Conservation (phyloP, 2,113 vertebrate species). For the Passer montanus region DNA sequence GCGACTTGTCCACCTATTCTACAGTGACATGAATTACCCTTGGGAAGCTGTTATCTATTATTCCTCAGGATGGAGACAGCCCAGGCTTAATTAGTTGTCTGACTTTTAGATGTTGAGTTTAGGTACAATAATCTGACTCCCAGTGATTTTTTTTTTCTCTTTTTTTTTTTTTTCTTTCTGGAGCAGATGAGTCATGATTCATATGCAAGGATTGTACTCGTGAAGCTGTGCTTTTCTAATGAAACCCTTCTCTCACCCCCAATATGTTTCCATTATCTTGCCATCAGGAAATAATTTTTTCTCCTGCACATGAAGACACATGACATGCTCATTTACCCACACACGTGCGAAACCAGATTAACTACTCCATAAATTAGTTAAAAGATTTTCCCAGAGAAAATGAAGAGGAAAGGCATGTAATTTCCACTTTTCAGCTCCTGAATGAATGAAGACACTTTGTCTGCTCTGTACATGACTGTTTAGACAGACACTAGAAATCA, state of each 20-base stretch:
- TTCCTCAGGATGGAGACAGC: conserved; percentile 1
- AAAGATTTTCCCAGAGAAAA: conserved; percentile 54
- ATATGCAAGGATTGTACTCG: not conserved
- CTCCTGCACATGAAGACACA: not conserved
- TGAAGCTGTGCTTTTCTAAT: conserved; percentile 15
- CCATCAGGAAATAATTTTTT: conserved; percentile 46
- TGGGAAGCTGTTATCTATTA: conserved; percentile 33
- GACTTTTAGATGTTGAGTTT: conserved; percentile 28
- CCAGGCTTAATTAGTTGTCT: conserved; percentile 41
- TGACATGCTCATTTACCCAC: conserved; percentile 31
- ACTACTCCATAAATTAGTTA: conserved; percentile 59
- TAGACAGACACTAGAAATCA: not conserved
- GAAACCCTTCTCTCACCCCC: conserved; percentile 23
- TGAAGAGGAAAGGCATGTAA: conserved; percentile 14
- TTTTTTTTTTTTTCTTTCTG: not conserved
- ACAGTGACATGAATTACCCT: conserved; percentile 6
- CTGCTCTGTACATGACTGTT: not conserved
- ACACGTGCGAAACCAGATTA: not conserved
- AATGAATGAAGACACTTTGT: not conserved
- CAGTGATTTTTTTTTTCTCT: not conserved
- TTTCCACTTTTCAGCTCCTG: not conserved
- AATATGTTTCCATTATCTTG: conserved; percentile 44
- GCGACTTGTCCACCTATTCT: conserved; percentile 12
- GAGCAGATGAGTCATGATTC: conserved; percentile 26
- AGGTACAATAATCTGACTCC: not conserved